Percentiles rank a stretch among this genome's conserved stretches.
phyloP scores from a whole-genome alignment of 2,888 invertebrate genomes.

The Lepidocyrtinus sp. region DNA sequence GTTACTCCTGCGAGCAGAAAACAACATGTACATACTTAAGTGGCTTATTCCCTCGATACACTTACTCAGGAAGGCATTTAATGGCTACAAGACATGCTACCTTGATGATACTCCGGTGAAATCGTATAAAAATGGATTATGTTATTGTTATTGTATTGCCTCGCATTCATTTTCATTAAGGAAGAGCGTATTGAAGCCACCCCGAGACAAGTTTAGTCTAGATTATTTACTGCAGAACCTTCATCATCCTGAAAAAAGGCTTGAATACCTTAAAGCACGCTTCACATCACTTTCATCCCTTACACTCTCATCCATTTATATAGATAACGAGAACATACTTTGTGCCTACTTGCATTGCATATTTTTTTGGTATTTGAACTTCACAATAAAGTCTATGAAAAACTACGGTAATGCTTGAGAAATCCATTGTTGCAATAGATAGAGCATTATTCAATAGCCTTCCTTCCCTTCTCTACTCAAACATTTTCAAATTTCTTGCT shows the following conservation, averaged over 20 bases:
- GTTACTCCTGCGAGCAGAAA: background rate
- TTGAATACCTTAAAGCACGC: background rate
- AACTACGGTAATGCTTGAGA: background rate
- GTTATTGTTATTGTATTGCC: background rate
- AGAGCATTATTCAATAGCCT: constrained; percentile 17
- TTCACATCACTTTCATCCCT: constrained; percentile 28
- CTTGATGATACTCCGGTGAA: background rate
- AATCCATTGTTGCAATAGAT: background rate
- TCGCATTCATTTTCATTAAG: constrained; percentile 32
- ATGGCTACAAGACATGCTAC: constrained; percentile 1
- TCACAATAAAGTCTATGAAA: background rate
- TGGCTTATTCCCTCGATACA: constrained; percentile 6
- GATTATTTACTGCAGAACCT: background rate
- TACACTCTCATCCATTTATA: background rate
- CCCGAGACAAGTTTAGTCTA: constrained; percentile 1
- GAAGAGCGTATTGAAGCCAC: constrained; percentile 6
- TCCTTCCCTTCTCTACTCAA: too few species aligned
- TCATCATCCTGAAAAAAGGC: background rate
- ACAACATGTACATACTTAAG: background rate
- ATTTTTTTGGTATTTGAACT: background rate
- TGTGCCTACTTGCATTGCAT: background rate
- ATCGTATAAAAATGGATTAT: background rate
- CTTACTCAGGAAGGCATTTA: constrained; percentile 11
- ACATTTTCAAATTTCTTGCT: too few species aligned
- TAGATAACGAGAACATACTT: background rate